These are phyloP conservation scores for Lacerta viridis DNA, from an alignment of 2,797 vertebrate genomes.

Conservation along the genomic window DNA sequence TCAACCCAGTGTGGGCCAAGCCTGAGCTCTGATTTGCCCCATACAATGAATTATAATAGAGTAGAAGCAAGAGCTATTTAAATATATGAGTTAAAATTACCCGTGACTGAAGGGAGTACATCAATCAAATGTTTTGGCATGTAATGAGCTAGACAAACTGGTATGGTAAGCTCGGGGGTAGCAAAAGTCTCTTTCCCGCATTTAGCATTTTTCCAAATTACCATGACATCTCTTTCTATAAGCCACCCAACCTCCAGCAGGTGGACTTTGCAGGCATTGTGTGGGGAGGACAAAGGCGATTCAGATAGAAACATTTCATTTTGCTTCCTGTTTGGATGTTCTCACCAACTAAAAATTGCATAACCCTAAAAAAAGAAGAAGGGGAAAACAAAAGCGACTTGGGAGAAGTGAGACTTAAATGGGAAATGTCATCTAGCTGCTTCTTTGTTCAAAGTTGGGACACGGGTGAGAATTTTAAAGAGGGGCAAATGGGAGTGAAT, in stretches of 20 bases:
- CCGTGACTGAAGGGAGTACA: slow-evolving; percentile 91
- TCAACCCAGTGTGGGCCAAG: slow-evolving; percentile 75
- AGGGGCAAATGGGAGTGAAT: neutral
- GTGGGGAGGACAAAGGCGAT: slow-evolving; percentile 80
- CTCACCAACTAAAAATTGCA: slow-evolving; percentile 64
- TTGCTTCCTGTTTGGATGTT: slow-evolving; percentile 80
- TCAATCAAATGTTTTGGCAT: slow-evolving; percentile 92
- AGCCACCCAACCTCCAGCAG: slow-evolving; percentile 90
- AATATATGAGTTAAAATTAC: slow-evolving; percentile 93
- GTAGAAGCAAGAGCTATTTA: slow-evolving; percentile 87
- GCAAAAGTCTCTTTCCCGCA: slow-evolving; percentile 81
- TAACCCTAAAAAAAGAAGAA: neutral
- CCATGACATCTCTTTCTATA: slow-evolving; percentile 87
- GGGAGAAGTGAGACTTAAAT: slow-evolving; percentile 48
- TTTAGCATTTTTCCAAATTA: slow-evolving; percentile 86
- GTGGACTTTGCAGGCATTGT: slow-evolving; percentile 85
- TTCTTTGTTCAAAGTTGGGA: neutral
- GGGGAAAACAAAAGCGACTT: slow-evolving; percentile 53
- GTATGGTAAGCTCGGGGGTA: slow-evolving; percentile 78
- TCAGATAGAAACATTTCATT: slow-evolving; percentile 77
- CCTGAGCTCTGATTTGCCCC: slow-evolving; percentile 85
- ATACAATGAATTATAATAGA: slow-evolving; percentile 88
- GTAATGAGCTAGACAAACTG: slow-evolving; percentile 83
- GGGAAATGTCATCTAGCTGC: neutral
- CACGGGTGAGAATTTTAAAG: neutral